phyloP scores from a whole-genome alignment of 2,113 vertebrate species.

The Cheilinus undulatus region DNA sequence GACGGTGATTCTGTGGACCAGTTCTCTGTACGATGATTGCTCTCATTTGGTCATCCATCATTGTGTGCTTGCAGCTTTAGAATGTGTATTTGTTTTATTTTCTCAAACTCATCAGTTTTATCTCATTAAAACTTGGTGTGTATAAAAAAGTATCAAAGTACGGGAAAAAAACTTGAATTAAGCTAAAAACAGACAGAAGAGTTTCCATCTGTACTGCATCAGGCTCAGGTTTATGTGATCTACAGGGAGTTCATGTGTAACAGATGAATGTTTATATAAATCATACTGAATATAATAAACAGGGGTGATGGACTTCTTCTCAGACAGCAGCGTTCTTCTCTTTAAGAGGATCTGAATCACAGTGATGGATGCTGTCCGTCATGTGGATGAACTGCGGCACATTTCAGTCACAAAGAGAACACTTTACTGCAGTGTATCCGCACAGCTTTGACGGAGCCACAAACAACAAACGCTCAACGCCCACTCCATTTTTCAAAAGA shows the following conservation, averaged over 20 bases:
- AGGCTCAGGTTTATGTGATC: neutral
- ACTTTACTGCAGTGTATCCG: constrained; percentile 18
- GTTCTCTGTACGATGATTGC: too few species aligned
- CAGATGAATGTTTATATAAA: neutral
- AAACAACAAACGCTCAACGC: constrained; percentile 46
- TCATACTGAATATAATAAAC: neutral
- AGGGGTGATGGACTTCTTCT: neutral
- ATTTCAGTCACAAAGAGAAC: constrained; percentile 11
- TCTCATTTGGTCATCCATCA: too few species aligned
- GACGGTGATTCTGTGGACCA: too few species aligned
- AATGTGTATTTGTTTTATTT: too few species aligned
- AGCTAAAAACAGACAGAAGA: too few species aligned
- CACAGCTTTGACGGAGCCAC: constrained; percentile 38
- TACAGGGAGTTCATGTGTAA: neutral
- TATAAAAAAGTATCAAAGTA: too few species aligned
- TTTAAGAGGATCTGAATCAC: neutral
- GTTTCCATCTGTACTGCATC: neutral
- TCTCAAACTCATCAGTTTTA: too few species aligned
- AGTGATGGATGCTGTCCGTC: constrained; percentile 28
- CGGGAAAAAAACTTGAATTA: too few species aligned
- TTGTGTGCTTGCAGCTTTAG: too few species aligned
- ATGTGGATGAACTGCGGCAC: neutral
- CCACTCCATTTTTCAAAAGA: constrained; percentile 64
- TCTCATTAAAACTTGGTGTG: too few species aligned
- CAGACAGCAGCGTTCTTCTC: neutral